Evolutionary conservation across 1,140 invertebrate genomes (phyloP), one percentile per base, ranked within the genome.

Genomic region (Sipha flava): DNA sequence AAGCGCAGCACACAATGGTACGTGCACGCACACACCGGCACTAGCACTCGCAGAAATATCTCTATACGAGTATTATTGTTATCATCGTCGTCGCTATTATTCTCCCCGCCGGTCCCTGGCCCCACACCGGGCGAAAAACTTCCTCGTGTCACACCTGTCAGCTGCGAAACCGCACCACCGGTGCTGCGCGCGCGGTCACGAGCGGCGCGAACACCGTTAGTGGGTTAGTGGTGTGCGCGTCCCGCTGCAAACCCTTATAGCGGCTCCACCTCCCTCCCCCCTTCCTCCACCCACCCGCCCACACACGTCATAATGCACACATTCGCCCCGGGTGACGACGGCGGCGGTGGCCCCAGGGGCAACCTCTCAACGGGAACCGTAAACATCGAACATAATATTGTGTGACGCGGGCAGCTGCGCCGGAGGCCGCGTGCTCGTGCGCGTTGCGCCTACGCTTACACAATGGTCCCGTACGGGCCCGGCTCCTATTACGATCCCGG

Each of bases 41-140:
- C 57, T 31, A 26, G 57, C 18, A 18, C 18, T n/a, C 57, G 16
- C 29, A 16, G 29, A 59, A 31, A 59, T 29, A n/a, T 18, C 26
- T 21, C 5, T 21, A 52, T 26, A 57, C 14, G 29, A 59, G 40
- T 43, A 43, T 43, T 43, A 43, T 43, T 43, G 14, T 43, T 3
- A 43, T 43, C n/a, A n/a, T n/a, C n/a, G n/a, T n/a, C n/a, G n/a
- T n/a, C n/a, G n/a, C n/a, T n/a, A n/a, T 43, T 12, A 12, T 7
- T 7, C 40, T 12, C 40, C 40, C 9, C 40, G 14, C 40, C 40
- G 10, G 47, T 59, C 54, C 6, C 29, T 7, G 57, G 0, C 18
- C 26, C 57, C 57, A 62, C 57, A 62, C 57, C 57, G 62, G 62
- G 62, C 62, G n/a, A 66, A 66, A 66, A 64, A 64, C 59, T 34